Evolutionary conservation across 2,888 invertebrate species (phyloP).

Genomic region (Cheiracanthium punctorium): DNA sequence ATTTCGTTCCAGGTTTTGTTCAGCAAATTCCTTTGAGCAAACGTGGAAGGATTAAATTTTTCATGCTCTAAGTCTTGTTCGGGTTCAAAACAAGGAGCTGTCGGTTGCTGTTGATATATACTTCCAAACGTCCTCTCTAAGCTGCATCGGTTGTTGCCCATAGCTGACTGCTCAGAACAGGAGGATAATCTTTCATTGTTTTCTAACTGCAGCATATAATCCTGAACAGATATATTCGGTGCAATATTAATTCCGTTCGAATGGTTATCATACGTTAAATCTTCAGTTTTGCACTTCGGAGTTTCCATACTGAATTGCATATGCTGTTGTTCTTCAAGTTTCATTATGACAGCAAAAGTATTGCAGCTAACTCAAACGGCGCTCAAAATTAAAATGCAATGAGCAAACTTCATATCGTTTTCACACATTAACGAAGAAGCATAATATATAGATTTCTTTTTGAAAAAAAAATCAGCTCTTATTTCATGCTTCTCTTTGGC

Average conservation of each 20-base stretch:
- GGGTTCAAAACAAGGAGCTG: slow-evolving; percentile 24
- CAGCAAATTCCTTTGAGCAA: slow-evolving; percentile 12
- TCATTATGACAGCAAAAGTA: background rate
- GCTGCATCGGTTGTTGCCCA: slow-evolving; percentile 19
- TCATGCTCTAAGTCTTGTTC: background rate
- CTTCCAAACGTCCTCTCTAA: slow-evolving; percentile 35
- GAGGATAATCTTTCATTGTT: slow-evolving; percentile 35
- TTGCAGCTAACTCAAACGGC: background rate
- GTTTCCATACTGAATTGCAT: slow-evolving; percentile 17
- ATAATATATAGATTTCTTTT: no score
- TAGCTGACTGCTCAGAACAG: slow-evolving; percentile 33
- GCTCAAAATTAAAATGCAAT: background rate
- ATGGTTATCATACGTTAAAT: slow-evolving; percentile 12
- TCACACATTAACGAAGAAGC: no score
- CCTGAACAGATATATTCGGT: slow-evolving; percentile 3
- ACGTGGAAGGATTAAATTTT: slow-evolving; percentile 10
- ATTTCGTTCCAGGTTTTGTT: slow-evolving; percentile 17
- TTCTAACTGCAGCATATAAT: slow-evolving; percentile 27
- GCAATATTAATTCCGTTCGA: background rate
- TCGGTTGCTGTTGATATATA: slow-evolving; percentile 27
- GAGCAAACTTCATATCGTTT: no score
- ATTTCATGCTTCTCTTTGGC: no score
- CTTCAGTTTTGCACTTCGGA: slow-evolving; percentile 19
- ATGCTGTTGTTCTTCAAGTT: slow-evolving; percentile 4
- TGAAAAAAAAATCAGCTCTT: no score